A percentile compares a stretch with the other conserved stretches of the same genome.
Evolutionary conservation across 2,888 invertebrate genomes (phyloP).

Genomic region (Eupithecia inturbata): DNA sequence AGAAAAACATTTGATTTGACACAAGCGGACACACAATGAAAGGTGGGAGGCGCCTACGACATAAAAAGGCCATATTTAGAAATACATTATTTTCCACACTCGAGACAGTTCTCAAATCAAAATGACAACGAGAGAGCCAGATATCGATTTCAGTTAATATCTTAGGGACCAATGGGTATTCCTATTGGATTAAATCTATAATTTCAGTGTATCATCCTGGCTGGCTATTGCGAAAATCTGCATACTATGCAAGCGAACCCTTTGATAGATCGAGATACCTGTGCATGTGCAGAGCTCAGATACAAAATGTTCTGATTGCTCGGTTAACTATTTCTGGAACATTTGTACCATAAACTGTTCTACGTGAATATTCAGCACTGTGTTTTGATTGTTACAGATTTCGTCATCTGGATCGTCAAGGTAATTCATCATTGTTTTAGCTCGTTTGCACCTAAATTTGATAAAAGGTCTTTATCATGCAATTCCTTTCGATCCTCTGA

Average conservation of each 20-base stretch:
- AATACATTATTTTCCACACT: not conserved
- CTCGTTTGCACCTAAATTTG: not conserved
- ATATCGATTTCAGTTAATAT: no score
- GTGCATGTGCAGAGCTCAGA: constrained; percentile 42
- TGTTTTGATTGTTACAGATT: constrained; percentile 38
- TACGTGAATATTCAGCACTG: not conserved
- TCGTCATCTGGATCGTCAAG: constrained; percentile 24
- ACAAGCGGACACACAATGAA: not conserved
- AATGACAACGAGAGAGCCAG: no score
- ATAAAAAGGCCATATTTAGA: not conserved
- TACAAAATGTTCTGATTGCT: constrained; percentile 59
- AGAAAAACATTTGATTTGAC: not conserved
- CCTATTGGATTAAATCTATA: not conserved
- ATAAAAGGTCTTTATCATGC: not conserved
- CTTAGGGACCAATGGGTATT: not conserved
- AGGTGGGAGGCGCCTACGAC: not conserved
- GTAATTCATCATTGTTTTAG: constrained; percentile 1
- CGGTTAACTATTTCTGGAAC: not conserved
- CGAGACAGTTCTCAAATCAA: not conserved
- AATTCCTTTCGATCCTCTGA: not conserved
- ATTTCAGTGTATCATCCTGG: not conserved
- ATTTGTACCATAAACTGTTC: not conserved
- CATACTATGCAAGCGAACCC: constrained; percentile 15
- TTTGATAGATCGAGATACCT: constrained; percentile 64
- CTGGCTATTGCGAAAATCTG: constrained; percentile 8